phyloP scores from a whole-genome alignment of 2,113 vertebrate genomes.

The Euleptes europaea region DNA sequence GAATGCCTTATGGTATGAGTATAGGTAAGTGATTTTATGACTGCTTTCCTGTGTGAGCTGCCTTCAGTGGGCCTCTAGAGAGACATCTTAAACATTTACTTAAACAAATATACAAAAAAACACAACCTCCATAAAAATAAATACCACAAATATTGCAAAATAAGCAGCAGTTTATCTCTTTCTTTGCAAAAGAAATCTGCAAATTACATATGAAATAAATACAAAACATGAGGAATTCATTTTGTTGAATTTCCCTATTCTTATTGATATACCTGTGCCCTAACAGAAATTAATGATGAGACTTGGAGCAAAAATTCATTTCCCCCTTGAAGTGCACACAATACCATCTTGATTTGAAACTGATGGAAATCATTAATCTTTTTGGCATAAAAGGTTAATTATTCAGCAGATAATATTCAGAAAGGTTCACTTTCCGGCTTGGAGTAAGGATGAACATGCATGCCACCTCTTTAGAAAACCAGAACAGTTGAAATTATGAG shows the following conservation, averaged over 20 bases:
- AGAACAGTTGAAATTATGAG: neutral
- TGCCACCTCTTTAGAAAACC: slow-evolving; percentile 24
- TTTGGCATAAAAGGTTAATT: slow-evolving; percentile 59
- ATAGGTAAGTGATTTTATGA: no score
- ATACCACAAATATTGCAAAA: no score
- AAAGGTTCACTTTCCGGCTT: slow-evolving; percentile 62
- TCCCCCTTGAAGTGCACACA: slow-evolving; percentile 13
- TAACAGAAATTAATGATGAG: neutral
- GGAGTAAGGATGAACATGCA: slow-evolving; percentile 56
- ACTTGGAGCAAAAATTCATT: neutral
- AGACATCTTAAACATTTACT: no score
- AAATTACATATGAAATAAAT: neutral
- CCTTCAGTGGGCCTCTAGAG: no score
- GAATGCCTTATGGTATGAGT: no score
- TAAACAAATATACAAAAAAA: no score
- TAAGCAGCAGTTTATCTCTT: neutral
- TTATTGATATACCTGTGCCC: neutral
- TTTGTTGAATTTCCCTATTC: neutral
- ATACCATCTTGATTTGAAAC: slow-evolving; percentile 46
- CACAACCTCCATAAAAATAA: no score
- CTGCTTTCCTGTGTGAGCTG: no score
- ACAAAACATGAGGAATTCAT: neutral
- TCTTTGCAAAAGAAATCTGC: neutral
- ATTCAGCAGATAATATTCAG: slow-evolving; percentile 47
- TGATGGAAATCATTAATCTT: slow-evolving; percentile 53